These are phyloP conservation scores for Calidris pugnax DNA, from an alignment of 2,113 vertebrate genomes.

Conservation along the genomic window DNA sequence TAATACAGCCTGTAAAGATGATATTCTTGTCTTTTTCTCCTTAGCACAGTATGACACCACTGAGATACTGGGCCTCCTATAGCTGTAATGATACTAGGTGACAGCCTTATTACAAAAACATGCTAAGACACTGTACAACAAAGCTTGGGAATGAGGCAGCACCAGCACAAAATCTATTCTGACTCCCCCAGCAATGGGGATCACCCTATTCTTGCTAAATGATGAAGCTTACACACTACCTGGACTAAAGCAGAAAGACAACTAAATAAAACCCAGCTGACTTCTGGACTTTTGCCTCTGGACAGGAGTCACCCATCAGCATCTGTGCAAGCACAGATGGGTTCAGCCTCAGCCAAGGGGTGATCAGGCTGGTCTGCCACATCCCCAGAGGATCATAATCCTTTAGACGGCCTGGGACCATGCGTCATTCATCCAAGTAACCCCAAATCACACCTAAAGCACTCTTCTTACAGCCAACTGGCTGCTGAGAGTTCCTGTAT, in stretches of 20 bases:
- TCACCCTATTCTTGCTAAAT: not conserved
- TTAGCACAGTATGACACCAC: not conserved
- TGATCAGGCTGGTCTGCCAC: not conserved
- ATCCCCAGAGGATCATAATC: not conserved
- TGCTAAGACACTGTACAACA: not conserved
- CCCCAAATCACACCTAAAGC: fast-evolving
- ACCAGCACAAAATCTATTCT: not conserved
- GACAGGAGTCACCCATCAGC: not conserved
- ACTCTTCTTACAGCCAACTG: not conserved
- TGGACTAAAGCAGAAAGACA: not conserved
- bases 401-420: not conserved
- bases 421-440: not conserved
- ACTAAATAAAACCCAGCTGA: not conserved
- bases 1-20: not conserved
- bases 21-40: not conserved
- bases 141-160: not conserved
- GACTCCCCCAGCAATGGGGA: not conserved
- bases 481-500: not conserved
- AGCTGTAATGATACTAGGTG: not conserved
- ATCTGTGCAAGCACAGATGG: not conserved
- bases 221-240: not conserved
- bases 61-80: not conserved
- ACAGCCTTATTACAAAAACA: not conserved
- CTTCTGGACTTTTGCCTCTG: not conserved
- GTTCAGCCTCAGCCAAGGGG: not conserved